Conservation (phyloP, 2,113 vertebrate species). For the Dasyurus viverrinus region DNA sequence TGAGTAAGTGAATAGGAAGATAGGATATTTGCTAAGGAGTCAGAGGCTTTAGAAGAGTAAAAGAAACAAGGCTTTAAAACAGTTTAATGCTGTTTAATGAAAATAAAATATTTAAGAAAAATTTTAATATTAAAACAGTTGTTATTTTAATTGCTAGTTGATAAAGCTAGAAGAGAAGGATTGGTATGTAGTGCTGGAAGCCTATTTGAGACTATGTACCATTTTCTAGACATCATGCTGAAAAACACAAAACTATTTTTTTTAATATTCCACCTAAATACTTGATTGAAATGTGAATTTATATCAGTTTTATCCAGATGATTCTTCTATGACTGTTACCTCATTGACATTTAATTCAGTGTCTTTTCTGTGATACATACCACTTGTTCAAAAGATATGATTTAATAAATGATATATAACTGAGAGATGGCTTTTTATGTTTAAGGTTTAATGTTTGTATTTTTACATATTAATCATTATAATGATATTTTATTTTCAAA, state of each 20-base stretch:
- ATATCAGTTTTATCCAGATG: neutral
- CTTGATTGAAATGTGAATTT: neutral
- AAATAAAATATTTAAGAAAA: neutral
- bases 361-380: neutral
- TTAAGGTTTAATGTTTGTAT: neutral
- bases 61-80: neutral
- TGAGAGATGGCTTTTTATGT: neutral
- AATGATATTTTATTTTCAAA: neutral
- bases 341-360: neutral
- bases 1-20: neutral
- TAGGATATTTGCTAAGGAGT: neutral
- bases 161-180: neutral
- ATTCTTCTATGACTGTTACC: neutral
- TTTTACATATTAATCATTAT: neutral
- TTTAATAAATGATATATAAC: neutral
- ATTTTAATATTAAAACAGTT: neutral
- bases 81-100: neutral
- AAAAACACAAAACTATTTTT: neutral
- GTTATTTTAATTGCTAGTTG: slow-evolving; percentile 31
- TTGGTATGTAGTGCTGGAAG: neutral
- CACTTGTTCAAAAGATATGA: neutral
- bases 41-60: neutral
- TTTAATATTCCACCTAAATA: neutral
- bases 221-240: neutral
- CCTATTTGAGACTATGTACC: neutral